Evolutionary conservation across 1,140 invertebrate species (phyloP), one percentile per base, ranked within the genome.

Genomic region (Forficula auricularia): DNA sequence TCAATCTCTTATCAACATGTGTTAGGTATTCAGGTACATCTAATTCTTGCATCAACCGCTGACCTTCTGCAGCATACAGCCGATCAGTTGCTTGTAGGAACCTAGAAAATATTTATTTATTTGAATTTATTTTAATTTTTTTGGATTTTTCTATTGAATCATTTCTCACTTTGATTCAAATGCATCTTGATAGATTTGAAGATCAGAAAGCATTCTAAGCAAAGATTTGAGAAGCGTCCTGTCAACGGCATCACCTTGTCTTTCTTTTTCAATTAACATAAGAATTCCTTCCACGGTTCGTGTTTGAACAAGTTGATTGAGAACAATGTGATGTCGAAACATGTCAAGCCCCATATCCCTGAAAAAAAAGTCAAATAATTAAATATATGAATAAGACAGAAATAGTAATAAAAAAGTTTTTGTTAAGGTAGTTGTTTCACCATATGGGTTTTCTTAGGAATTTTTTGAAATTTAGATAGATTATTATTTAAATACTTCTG

Each of bases 331-430:
- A 52, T 82, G 73, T 47, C 92, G 75, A 65, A 98, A 98, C 54
- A 95, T 64, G 57, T 96, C 88, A 53, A 98, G 66, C 19, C 92
- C 91, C 84, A 97, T 90, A 62, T 98, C 92, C 88, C 85, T 89
- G 60, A 16, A 67, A 66, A 45, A 54, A 57, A 45, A 48, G 47
- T 50, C 42, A 51, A 49, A 45, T 37, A 18, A 38, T 36, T 12
- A 47, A 34, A 45, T 40, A 7, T 20, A 55, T 48, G 47, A 51
- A 49, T 18, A 48, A 47, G 39, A 44, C 45, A 51, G 43, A 43
- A 45, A n/a, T n/a, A n/a, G n/a, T n/a, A n/a, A 6, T 33, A 12
- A 31, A 14, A 22, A 34, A 14, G 41, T 18, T 41, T 32, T 10
- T 15, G 14, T 12, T n/a, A n/a, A n/a, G n/a, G n/a, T n/a, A n/a